These are phyloP conservation scores for Macrostomum lignano DNA, from an alignment of 1,140 invertebrate genomes.

Conservation along the genomic window DNA sequence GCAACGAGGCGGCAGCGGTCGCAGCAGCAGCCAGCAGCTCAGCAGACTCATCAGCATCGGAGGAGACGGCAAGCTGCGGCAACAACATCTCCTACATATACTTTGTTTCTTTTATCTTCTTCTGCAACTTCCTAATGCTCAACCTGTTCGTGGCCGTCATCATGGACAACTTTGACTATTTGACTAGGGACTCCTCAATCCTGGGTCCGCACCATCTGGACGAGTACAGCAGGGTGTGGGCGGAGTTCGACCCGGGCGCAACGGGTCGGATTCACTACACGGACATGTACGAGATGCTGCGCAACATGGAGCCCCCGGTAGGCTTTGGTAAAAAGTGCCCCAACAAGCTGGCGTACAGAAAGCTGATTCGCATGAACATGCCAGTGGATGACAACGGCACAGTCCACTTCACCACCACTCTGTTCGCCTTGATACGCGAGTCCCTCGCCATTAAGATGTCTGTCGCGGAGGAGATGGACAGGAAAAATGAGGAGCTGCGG, in stretches of 20 bases:
- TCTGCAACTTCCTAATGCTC: constrained; percentile 98
- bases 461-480: constrained; percentile 89
- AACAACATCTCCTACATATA: constrained; percentile 82
- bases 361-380: constrained; percentile 98
- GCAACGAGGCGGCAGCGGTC: no score
- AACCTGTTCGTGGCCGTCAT: constrained; percentile 99
- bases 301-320: constrained; percentile 95
- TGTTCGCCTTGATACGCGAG: constrained; percentile 91
- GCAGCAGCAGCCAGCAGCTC: no score
- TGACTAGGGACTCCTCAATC: constrained; percentile 91
- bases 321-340: constrained; percentile 99
- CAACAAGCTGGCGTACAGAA: constrained; percentile 90
- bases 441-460: constrained; percentile 95
- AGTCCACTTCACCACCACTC: constrained; percentile 90
- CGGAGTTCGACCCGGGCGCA: constrained; percentile 94
- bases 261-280: constrained; percentile 93
- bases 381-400: constrained; percentile 72
- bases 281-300: constrained; percentile 98
- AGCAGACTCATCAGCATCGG: no score
- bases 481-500: constrained; percentile 74
- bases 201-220: constrained; percentile 96
- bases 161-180: constrained; percentile 99
- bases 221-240: constrained; percentile 96
- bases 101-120: constrained; percentile 97
- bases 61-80: constrained; percentile 39